Evolutionary conservation across 2,888 invertebrate genomes (phyloP), one percentile per base, ranked within the genome.

Genomic region (Ellobium chinense): DNA sequence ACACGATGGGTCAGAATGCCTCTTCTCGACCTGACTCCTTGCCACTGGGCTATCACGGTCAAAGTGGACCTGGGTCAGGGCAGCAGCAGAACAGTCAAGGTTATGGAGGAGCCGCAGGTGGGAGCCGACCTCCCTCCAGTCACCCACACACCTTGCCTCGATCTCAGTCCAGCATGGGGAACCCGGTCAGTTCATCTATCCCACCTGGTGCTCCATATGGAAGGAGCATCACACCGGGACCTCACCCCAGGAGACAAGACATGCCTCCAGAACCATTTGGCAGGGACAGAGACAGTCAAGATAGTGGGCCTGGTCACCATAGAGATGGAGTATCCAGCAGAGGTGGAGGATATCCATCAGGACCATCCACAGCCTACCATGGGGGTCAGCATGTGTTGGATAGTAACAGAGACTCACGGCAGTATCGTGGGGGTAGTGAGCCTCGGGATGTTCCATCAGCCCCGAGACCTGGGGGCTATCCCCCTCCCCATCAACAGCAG

Each of bases 191-290:
- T 62, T 37, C 70, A 70, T 24, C 29, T 34, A n/a, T 54, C 3
- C 39, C 72, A 2, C 39, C 75, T 31, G 70, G 74, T 54, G 63
- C 62, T 0, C 65, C 65, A 3, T 68, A 77, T 18, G 62, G 73
- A 24, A 62, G 74, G 27, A 80, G 80, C 60, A 80, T 24, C n/a
- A 72, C 79, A 21, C 80, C 76, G 21, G 75, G 75, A 3, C 21
- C 76, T 76, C 60, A 79, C 34, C 37, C 72, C 65, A 34, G 63
- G 46, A 9, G 62, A 21, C 18, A 34, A 62, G 46, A 27, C 2
- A 2, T 72, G 27, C 60, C 37, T 14, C n/a, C 24, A 34, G 21
- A 56, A 31, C 58, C 56, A 27, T 34, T 24, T 36, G 24, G 69
- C 31, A 29, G 9, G 2, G 27, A 58, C 27, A 60, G 18, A 12